Evolutionary conservation across 2,113 vertebrate species (phyloP).

Genomic region (Paramormyrops kingsleyae): DNA sequence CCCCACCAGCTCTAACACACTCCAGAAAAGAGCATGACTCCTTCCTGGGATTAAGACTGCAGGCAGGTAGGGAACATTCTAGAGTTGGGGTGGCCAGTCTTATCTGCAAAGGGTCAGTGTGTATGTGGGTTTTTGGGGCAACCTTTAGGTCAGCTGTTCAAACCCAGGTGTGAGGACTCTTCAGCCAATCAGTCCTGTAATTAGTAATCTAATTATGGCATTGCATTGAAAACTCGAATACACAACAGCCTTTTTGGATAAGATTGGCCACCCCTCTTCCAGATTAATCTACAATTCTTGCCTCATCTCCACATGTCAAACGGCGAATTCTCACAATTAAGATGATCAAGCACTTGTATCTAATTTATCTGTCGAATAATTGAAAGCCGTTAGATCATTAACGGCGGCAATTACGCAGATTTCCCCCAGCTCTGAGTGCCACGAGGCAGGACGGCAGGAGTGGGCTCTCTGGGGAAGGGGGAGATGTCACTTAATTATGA

Average conservation of each 20-base stretch:
- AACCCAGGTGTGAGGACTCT: too few species aligned
- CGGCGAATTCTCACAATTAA: not conserved
- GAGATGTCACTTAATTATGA: not conserved
- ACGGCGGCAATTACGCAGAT: slow-evolving; percentile 3
- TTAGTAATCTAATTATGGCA: too few species aligned
- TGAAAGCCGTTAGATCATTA: slow-evolving; percentile 22
- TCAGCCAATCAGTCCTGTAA: too few species aligned
- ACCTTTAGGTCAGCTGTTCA: too few species aligned
- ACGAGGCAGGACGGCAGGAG: not conserved
- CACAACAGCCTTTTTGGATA: too few species aligned
- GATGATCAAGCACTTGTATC: slow-evolving; percentile 19
- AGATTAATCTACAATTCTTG: not conserved
- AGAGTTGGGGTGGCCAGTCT: not conserved
- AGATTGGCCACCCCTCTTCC: too few species aligned
- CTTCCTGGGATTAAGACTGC: not conserved
- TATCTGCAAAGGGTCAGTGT: too few species aligned
- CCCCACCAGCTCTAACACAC: not conserved
- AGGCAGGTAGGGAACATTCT: not conserved
- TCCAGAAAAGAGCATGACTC: not conserved
- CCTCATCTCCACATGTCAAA: not conserved
- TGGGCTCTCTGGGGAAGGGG: not conserved
- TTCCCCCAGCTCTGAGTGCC: slow-evolving; percentile 6
- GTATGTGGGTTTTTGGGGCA: too few species aligned
- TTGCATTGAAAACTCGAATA: too few species aligned
- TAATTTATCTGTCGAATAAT: slow-evolving; percentile 13